Evolutionary conservation across 2,797 vertebrate species (phyloP).

Genomic region (Gallinago nigripennis): DNA sequence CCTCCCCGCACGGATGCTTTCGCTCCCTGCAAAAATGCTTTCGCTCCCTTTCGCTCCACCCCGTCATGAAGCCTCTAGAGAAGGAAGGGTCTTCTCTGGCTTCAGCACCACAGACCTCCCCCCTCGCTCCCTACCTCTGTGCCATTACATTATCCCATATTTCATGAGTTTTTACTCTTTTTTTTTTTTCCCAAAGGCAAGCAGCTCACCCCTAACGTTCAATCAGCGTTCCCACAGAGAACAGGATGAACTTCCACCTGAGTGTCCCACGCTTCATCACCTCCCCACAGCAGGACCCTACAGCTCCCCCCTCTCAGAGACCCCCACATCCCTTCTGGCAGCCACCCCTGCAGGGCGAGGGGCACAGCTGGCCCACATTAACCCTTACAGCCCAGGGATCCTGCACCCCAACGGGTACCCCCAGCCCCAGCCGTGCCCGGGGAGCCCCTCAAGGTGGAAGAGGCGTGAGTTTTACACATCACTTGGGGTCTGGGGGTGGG

Average conservation of each 20-base stretch:
- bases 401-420: fast-evolving
- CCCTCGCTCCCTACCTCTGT: neutral
- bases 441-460: fast-evolving
- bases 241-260: fast-evolving
- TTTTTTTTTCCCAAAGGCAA: neutral
- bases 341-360: fast-evolving
- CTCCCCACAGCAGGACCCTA: fast-evolving
- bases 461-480: fast-evolving
- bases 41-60: neutral
- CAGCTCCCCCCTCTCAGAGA: fast-evolving
- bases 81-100: neutral
- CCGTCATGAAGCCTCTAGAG: fast-evolving
- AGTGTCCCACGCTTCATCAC: fast-evolving
- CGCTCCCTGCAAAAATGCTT: neutral
- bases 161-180: fast-evolving
- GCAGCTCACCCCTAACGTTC: neutral
- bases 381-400: neutral
- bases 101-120: fast-evolving
- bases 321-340: fast-evolving
- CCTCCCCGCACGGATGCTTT: neutral
- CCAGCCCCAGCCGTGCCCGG: fast-evolving
- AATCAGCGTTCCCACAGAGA: fast-evolving
- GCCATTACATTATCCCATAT: neutral
- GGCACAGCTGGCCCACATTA: fast-evolving
- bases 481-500: fast-evolving